Conservation (phyloP, 2,797 vertebrate species). For the Platyrinchus mystaceus region DNA sequence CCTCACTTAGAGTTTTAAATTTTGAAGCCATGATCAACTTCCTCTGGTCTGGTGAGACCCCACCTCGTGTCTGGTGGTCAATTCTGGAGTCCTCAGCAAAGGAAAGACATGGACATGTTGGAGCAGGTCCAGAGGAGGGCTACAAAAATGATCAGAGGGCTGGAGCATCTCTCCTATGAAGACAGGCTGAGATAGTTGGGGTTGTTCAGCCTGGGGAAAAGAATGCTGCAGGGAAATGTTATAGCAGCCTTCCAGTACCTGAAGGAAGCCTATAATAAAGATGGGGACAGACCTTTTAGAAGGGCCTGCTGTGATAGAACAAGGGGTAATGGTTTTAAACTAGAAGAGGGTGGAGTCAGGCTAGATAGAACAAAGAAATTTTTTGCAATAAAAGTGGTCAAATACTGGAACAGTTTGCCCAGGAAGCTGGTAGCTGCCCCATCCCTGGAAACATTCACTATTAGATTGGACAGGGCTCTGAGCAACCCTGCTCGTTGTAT, state of each 20-base stretch:
- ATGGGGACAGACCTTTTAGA: not conserved
- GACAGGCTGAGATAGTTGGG: not conserved
- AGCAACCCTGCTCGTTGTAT: not conserved
- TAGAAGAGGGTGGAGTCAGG: not conserved
- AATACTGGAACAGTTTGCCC: not conserved
- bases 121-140: not conserved
- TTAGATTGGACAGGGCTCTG: not conserved
- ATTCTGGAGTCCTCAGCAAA: not conserved
- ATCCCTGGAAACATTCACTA: not conserved
- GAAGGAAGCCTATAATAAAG: not conserved
- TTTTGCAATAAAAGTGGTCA: not conserved
- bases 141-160: accelerated
- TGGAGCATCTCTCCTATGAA: not conserved
- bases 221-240: not conserved
- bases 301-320: accelerated
- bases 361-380: not conserved
- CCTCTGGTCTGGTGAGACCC: not conserved
- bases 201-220: not conserved
- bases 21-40: not conserved
- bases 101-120: not conserved
- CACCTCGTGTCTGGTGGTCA: not conserved
- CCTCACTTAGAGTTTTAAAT: not conserved
- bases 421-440: not conserved
- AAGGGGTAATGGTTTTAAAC: not conserved
- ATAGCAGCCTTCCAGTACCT: not conserved